Percentiles rank a stretch among this genome's conserved stretches.
Conservation (phyloP, 2,113 vertebrate genomes). For the Mobula hypostoma region DNA sequence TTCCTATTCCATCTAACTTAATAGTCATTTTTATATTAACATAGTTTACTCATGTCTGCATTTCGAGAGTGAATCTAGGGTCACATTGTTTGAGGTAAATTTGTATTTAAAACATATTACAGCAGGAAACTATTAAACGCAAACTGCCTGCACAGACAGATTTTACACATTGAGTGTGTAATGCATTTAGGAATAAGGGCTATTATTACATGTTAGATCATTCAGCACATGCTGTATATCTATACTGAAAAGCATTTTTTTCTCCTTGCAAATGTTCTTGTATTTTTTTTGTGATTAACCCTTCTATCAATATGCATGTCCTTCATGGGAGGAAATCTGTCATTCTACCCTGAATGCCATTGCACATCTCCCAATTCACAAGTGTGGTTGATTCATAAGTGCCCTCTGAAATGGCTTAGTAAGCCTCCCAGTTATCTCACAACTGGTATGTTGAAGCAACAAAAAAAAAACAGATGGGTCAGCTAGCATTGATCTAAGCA, state of each 20-base stretch:
- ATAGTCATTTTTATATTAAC: constrained; percentile 37
- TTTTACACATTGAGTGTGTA: constrained; percentile 23
- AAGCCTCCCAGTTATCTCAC: no score
- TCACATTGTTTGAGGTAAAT: constrained; percentile 37
- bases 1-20: constrained; percentile 37
- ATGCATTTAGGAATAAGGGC: background rate
- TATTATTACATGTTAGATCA: background rate
- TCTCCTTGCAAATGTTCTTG: constrained; percentile 22
- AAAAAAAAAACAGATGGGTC: no score
- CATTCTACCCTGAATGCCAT: no score
- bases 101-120: constrained; percentile 37
- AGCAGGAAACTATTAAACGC: constrained; percentile 2
- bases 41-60: constrained; percentile 38
- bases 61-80: constrained; percentile 36
- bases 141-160: constrained; percentile 20
- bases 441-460: no score
- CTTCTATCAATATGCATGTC: background rate
- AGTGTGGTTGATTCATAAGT: no score
- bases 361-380: no score
- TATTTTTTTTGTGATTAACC: background rate
- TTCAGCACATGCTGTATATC: background rate
- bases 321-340: no score
- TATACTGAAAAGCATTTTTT: constrained; percentile 10
- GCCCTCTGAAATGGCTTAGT: no score
- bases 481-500: no score